These are phyloP conservation scores for Chirona hameri DNA, from an alignment of 2,888 invertebrate species.

Conservation along the genomic window DNA sequence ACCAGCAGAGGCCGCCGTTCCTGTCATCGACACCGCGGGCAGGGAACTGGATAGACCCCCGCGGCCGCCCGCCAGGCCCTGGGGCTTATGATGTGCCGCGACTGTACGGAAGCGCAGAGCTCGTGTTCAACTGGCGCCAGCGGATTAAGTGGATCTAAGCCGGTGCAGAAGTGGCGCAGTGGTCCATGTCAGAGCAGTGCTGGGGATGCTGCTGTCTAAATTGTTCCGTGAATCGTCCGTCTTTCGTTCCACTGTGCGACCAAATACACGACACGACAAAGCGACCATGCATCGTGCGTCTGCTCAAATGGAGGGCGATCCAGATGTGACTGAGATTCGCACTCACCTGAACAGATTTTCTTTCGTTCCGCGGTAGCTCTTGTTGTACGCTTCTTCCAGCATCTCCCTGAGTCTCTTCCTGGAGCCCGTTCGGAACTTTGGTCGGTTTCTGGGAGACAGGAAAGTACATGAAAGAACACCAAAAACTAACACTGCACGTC, in stretches of 20 bases:
- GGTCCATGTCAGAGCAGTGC: too few relatives aligned
- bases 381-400: neutral
- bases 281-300: too few relatives aligned
- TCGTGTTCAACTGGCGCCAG: constrained; percentile 8
- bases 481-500: too few relatives aligned
- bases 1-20: neutral
- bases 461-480: neutral
- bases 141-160: constrained; percentile 11
- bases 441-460: neutral
- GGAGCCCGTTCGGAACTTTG: neutral
- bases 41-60: neutral
- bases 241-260: too few relatives aligned
- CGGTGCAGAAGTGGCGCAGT: neutral
- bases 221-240: too few relatives aligned
- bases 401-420: neutral
- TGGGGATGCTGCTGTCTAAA: too few relatives aligned
- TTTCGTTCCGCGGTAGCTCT: neutral
- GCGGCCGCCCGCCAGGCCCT: neutral
- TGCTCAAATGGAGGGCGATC: too few relatives aligned
- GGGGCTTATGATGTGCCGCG: neutral
- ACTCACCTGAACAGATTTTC: neutral
- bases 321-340: too few relatives aligned
- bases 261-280: too few relatives aligned
- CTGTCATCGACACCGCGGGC: neutral
- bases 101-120: constrained; percentile 10